A percentile compares a stretch with the other conserved stretches of the same genome.
These are phyloP conservation scores for Polyommatus icarus DNA, from an alignment of 2,888 invertebrate species.

Conservation along the genomic window DNA sequence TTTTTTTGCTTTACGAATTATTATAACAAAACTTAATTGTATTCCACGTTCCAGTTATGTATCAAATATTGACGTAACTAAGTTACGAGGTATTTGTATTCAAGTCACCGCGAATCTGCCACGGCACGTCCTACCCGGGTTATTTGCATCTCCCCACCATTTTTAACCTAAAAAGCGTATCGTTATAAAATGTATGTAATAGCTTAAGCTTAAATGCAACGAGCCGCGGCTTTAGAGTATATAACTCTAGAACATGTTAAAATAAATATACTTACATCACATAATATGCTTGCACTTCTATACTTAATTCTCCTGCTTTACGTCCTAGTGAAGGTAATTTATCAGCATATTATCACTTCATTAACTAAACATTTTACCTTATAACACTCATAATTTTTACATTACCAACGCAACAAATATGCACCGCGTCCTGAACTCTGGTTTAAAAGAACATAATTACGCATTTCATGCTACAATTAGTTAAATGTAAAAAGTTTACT, in stretches of 20 bases:
- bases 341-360: too few relatives aligned
- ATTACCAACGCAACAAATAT: not conserved
- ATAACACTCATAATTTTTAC: too few relatives aligned
- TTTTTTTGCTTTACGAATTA: too few relatives aligned
- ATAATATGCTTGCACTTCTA: too few relatives aligned
- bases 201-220: too few relatives aligned
- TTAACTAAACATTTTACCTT: too few relatives aligned
- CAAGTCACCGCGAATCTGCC: conserved; percentile 60
- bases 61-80: conserved; percentile 13
- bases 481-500: conserved; percentile 17
- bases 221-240: too few relatives aligned
- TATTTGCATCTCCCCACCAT: conserved; percentile 71
- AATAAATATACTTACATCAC: too few relatives aligned
- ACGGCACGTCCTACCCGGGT: conserved; percentile 60
- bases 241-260: too few relatives aligned
- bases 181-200: conserved; percentile 46
- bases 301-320: too few relatives aligned
- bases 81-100: conserved; percentile 54
- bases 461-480: conserved; percentile 14
- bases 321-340: too few relatives aligned
- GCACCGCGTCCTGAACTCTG: not conserved
- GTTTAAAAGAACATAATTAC: not conserved
- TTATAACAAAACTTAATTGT: not conserved
- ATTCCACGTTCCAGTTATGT: not conserved
- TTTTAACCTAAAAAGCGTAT: conserved; percentile 60